Evolutionary conservation across 2,888 invertebrate species (phyloP).

Genomic region (Eristalinus aeneus): DNA sequence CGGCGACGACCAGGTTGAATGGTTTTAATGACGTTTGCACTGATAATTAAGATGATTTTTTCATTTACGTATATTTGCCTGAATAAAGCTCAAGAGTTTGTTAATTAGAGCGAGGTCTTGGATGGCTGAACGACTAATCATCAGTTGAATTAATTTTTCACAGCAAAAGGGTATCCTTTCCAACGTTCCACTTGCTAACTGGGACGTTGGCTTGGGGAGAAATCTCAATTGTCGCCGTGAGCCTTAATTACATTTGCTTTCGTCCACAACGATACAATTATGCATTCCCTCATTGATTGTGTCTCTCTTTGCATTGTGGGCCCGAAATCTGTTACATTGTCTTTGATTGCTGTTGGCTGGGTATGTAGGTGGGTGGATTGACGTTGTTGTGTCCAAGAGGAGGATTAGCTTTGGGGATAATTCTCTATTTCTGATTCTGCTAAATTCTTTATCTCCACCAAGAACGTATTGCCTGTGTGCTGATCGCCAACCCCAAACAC

Average conservation of each 20-base stretch:
- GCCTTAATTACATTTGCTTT: background rate
- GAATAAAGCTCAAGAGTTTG: constrained; percentile 32
- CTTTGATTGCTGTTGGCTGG: background rate
- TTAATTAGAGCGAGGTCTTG: constrained; percentile 19
- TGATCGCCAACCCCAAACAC: no score
- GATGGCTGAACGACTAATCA: constrained; percentile 39
- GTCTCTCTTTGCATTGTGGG: background rate
- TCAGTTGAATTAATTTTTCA: constrained; percentile 17
- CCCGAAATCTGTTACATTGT: background rate
- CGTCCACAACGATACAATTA: background rate
- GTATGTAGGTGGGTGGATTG: no score
- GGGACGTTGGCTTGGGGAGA: background rate
- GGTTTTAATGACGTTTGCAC: constrained; percentile 27
- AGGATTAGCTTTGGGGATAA: no score
- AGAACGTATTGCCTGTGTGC: no score
- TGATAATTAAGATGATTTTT: constrained; percentile 23
- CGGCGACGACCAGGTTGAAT: constrained; percentile 28
- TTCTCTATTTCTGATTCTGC: no score
- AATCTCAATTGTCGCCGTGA: background rate
- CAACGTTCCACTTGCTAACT: background rate
- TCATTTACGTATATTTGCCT: constrained; percentile 12
- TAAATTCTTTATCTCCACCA: no score
- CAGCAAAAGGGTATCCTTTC: background rate
- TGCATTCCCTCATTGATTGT: background rate
- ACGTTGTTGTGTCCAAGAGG: no score